phyloP scores from a whole-genome alignment of 2,113 vertebrate genomes.

The Hippoglossus stenolepis region DNA sequence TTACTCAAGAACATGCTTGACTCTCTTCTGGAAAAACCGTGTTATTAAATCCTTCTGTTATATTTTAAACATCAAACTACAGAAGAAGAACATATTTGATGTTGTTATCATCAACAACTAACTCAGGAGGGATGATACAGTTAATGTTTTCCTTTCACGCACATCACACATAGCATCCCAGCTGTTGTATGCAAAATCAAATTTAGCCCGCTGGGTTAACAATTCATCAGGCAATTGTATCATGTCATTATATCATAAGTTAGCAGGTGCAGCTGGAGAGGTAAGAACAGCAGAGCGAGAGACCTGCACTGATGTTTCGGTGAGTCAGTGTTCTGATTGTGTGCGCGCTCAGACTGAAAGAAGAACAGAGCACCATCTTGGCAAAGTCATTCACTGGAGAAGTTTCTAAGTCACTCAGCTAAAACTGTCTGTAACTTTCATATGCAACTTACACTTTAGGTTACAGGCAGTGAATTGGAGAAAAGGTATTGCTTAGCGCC shows the following conservation, averaged over 20 bases:
- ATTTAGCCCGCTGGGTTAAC: slow-evolving; percentile 57
- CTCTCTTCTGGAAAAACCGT: not conserved
- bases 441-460: not conserved
- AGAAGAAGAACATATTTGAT: no score
- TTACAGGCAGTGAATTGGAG: not conserved
- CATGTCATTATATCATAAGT: slow-evolving; percentile 66
- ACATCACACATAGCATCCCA: slow-evolving; percentile 25
- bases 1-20: slow-evolving; percentile 2
- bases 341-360: slow-evolving; percentile 28
- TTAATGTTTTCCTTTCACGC: not conserved
- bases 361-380: slow-evolving; percentile 23
- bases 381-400: slow-evolving; percentile 26
- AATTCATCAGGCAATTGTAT: slow-evolving; percentile 52
- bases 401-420: not conserved
- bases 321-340: slow-evolving; percentile 51
- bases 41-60: no score
- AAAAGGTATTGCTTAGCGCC: not conserved
- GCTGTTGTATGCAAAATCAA: slow-evolving; percentile 55
- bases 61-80: not conserved
- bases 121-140: not conserved
- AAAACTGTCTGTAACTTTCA: slow-evolving; percentile 12
- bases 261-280: slow-evolving; percentile 67
- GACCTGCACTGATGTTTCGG: no score
- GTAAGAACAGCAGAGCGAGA: slow-evolving; percentile 20
- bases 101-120: not conserved